phyloP scores from a whole-genome alignment of 2,797 vertebrate genomes.

The Sebastiscus tertius region DNA sequence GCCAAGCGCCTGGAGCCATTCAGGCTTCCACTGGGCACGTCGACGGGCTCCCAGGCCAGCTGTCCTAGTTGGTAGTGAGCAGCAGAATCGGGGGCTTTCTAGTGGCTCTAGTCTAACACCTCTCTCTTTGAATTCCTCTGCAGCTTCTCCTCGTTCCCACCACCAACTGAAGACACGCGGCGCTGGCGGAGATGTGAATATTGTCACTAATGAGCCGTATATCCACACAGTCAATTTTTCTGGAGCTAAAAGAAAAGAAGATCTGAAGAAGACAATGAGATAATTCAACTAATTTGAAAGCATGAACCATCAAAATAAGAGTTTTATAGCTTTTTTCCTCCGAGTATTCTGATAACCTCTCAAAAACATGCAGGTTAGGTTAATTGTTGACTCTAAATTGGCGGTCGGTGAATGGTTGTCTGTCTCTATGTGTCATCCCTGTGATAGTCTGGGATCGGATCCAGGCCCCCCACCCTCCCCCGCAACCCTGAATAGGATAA shows the following conservation, averaged over 20 bases:
- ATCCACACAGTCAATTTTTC: slow-evolving; percentile 26
- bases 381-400: too few species aligned
- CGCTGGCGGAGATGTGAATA: not conserved
- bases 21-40: slow-evolving; percentile 60
- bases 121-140: slow-evolving; percentile 42
- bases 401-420: too few species aligned
- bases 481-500: too few species aligned
- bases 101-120: slow-evolving; percentile 46
- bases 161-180: slow-evolving; percentile 20
- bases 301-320: not conserved
- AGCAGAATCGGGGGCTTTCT: slow-evolving; percentile 57
- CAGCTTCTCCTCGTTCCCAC: slow-evolving; percentile 16
- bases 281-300: slow-evolving; percentile 11
- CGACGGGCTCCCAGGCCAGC: slow-evolving; percentile 70
- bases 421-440: too few species aligned
- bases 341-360: too few species aligned
- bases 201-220: slow-evolving; percentile 23
- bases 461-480: too few species aligned
- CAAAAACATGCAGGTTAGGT: too few species aligned
- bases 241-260: not conserved
- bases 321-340: not conserved
- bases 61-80: slow-evolving; percentile 68
- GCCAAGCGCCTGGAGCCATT: slow-evolving; percentile 67
- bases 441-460: too few species aligned
- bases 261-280: slow-evolving; percentile 1